A percentile compares a stretch with the other conserved stretches of the same genome.
phyloP scores from a whole-genome alignment of 2,888 invertebrate genomes.

The Anodontia alba region DNA sequence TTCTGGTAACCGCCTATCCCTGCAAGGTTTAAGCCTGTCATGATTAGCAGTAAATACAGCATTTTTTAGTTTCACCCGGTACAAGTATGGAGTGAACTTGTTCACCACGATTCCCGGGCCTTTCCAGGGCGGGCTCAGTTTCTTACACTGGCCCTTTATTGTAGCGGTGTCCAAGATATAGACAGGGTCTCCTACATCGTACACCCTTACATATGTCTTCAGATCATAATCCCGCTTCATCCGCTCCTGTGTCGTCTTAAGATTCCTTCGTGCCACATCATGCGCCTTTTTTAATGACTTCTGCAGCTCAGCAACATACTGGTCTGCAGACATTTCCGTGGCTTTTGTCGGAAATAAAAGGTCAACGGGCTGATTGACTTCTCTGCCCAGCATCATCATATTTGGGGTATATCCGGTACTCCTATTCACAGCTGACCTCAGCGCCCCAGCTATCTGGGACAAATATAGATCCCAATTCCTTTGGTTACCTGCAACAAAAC shows the following conservation, averaged over 20 bases:
- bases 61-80: not conserved
- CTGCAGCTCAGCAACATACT: not conserved
- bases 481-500: not conserved
- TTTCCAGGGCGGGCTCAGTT: not conserved
- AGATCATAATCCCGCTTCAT: conserved; percentile 23
- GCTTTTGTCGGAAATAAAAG: conserved; percentile 6
- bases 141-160: not conserved
- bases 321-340: not conserved
- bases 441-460: conserved; percentile 25
- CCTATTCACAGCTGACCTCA: conserved; percentile 28
- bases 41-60: not conserved
- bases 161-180: not conserved
- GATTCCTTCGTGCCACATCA: not conserved
- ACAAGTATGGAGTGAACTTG: not conserved
- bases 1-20: not conserved
- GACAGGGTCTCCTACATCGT: not conserved
- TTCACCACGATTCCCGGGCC: not conserved
- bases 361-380: conserved; percentile 12
- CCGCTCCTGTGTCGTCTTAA: not conserved
- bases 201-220: not conserved
- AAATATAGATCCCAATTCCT: not conserved
- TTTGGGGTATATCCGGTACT: conserved; percentile 47
- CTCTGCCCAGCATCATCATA: conserved; percentile 43
- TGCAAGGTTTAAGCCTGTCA: not conserved
- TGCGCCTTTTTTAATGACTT: not conserved